A percentile compares a stretch with the other conserved stretches of the same genome.
phyloP scores from a whole-genome alignment of 2,113 vertebrate genomes.

The Panthera leo region DNA sequence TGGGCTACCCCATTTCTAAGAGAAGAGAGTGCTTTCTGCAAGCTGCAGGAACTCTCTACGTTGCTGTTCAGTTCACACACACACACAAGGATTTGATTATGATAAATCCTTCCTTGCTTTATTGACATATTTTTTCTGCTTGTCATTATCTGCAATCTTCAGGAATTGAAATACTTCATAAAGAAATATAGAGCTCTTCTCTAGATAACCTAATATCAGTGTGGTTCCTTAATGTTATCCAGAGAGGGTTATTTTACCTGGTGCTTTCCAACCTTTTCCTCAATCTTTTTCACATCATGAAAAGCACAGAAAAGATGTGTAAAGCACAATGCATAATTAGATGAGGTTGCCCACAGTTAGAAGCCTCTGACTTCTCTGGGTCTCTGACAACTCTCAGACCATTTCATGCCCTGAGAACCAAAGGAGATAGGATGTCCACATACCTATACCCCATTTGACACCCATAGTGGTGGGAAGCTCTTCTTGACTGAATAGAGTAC shows the following conservation, averaged over 20 bases:
- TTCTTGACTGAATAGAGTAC: neutral
- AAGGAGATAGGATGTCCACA: neutral
- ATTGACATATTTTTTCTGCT: slow-evolving; percentile 3
- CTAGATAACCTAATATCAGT: neutral
- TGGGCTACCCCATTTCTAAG: neutral
- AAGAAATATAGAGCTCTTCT: neutral
- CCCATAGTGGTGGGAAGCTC: neutral
- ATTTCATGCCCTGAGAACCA: neutral
- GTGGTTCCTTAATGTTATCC: neutral
- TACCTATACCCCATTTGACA: neutral
- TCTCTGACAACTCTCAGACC: neutral
- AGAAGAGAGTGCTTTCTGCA: neutral
- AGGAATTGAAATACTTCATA: neutral
- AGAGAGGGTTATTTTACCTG: neutral
- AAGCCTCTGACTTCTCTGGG: neutral
- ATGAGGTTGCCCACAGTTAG: neutral
- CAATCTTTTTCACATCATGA: neutral
- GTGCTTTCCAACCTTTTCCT: neutral
- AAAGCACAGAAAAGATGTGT: neutral
- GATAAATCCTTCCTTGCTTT: neutral
- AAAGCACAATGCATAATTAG: neutral
- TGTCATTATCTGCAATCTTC: neutral
- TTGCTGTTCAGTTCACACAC: neutral
- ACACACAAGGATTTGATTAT: neutral
- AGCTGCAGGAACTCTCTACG: neutral